Evolutionary conservation across 2,113 vertebrate genomes (phyloP), one percentile per base, ranked within the genome.

Genomic region (Hydrochoerus hydrochaeris): DNA sequence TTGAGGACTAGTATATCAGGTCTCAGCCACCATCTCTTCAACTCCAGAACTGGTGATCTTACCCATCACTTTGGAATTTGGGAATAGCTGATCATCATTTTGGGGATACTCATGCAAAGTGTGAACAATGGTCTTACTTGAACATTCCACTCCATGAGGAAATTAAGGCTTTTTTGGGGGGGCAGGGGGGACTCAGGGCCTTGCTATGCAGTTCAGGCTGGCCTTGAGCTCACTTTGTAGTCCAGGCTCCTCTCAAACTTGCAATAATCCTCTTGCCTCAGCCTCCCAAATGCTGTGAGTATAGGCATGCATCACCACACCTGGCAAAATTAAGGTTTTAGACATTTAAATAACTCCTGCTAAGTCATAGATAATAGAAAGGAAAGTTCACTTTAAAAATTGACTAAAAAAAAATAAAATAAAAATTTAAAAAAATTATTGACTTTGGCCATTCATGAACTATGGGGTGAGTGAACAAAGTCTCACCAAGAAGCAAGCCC

Each of bases 141-240:
- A 86, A 81, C 41, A 57, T 90, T 73, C 9, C 1, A 73, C 28
- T 71, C 22, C 32, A 57, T 57, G 62, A 73, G 26, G 26, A 75
- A 88, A 88, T 57, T 82, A 91, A 95, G 46, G 46, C 46, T 46
- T 46, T n/a, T n/a, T n/a, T n/a, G n/a, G n/a, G n/a, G 46, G 46
- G 46, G 46, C 7, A 7, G 46, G 46, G 46, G 46, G 46, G 46
- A 46, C 4, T 5, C 46, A 46, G 46, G 46, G 46, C n/a, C n/a
- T n/a, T n/a, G n/a, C 46, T 46, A 52, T 52, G 52, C 52, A 52
- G 52, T 52, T 52, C 52, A 52, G 52, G 52, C 52, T 52, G 52
- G 46, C 46, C 46, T 46, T 46, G 46, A 46, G 46, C 46, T 46
- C 46, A 52, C 52, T 52, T 52, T 52, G 52, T 52, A 52, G 52